Base-by-base conservation (phyloP, 2,888 invertebrate genomes). In the Drosophila subquinaria region DNA sequence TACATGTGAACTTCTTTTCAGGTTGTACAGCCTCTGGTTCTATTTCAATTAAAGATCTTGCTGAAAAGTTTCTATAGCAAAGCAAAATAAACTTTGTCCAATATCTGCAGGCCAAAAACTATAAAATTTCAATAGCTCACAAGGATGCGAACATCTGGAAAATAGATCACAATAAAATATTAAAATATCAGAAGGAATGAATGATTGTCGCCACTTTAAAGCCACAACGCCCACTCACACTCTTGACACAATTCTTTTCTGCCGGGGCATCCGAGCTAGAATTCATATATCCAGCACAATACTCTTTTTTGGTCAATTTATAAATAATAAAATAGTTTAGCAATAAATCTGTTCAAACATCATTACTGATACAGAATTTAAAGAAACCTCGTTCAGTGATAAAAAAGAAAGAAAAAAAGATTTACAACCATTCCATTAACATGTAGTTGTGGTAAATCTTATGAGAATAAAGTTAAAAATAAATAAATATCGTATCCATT, bases 11-110 rank as follows among this genome's bases (percentile, higher is more conserved):
- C 59, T 68, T 81, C 79, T 61, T 57, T 84, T 78, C 77, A 89
- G 89, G 78, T 81, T 77, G 81, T 68, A 94, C 94, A 90, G 94
- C 94, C 87, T 93, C 94, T 91, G 95, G 94, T 93, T 95, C 95
- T 86, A 94, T 94, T 80, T 93, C 92, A 52, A 88, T 89, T 73
- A 92, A 91, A 83, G 87, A 90, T 67, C 79, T 90, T 56, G 85
- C 90, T 60, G 92, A 92, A 85, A 92, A 92, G 82, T 91, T 91
- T 85, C 92, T 92, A 80, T 92, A 92, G 91, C 92, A 90, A 83
- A 90, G 91, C 69, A 69, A 36, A 48, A 23, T 10, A 57, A 35
- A 45, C 15, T 11, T 59, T 57, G 57, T 36, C 36, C 36, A 47
- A 43, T 53, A 92, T 92, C 86, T 85, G 89, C 77, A 73, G 78